These are phyloP conservation scores for Streptopelia turtur DNA, from an alignment of 2,797 vertebrate species.

Conservation along the genomic window DNA sequence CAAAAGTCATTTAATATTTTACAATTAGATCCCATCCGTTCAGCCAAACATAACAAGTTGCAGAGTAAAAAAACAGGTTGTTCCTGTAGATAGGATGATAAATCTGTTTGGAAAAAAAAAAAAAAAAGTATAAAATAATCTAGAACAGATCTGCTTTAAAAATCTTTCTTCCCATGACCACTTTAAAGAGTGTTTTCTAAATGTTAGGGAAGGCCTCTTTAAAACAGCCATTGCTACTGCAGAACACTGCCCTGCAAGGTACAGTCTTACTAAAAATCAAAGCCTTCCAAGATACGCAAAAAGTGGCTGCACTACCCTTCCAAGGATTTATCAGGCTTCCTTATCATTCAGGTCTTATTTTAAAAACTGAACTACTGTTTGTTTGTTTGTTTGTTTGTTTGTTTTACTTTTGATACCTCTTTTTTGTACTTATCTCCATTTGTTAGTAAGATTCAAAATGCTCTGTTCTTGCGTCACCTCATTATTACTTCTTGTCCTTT, in stretches of 20 bases:
- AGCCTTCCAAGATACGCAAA: not conserved
- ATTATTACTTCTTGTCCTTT: conserved; percentile 44
- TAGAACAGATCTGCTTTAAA: not conserved
- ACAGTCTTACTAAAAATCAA: not conserved
- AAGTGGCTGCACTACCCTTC: not conserved
- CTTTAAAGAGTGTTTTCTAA: not conserved
- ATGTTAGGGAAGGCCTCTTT: not conserved
- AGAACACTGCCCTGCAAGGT: not conserved
- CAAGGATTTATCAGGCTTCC: not conserved
- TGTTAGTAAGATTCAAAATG: conserved; percentile 2
- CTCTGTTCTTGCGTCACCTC: conserved; percentile 25
- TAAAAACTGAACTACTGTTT: not conserved
- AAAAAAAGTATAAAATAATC: not conserved
- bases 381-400: conserved; percentile 26
- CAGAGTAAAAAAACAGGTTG: not conserved
- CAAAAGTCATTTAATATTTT: not conserved
- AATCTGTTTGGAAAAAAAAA: not conserved
- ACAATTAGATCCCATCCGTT: not conserved
- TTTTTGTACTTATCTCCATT: conserved; percentile 20
- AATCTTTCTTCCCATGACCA: not conserved
- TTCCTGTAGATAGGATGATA: not conserved
- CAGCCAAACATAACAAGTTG: not conserved
- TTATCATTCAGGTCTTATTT: not conserved
- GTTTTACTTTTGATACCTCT: not conserved
- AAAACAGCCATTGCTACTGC: not conserved